Percentiles rank a stretch among this genome's conserved stretches.
Evolutionary conservation across 2,113 vertebrate genomes (phyloP).

Genomic region (Todiramphus saurophagus): DNA sequence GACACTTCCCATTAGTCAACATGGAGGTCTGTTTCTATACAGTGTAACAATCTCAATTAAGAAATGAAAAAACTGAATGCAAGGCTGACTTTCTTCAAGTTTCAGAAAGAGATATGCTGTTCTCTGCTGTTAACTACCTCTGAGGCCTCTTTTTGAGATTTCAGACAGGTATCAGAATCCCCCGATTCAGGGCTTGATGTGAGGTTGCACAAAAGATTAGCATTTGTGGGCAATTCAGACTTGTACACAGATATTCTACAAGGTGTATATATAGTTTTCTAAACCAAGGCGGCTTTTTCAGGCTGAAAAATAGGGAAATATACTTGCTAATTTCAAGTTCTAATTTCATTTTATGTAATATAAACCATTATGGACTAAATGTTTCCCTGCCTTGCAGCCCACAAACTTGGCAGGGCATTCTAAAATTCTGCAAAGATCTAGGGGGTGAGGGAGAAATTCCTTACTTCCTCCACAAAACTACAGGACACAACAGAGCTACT

Average conservation of each 20-base stretch:
- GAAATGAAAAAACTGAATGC: neutral
- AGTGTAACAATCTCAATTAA: neutral
- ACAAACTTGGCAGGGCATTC: neutral
- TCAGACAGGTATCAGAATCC: neutral
- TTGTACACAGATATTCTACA: neutral
- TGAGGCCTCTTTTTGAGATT: neutral
- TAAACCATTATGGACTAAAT: neutral
- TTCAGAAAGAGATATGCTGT: neutral
- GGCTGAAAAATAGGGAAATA: neutral
- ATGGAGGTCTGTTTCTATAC: neutral
- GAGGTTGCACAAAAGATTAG: neutral
- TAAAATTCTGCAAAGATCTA: neutral
- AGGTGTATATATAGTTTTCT: neutral
- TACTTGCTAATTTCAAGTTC: neutral
- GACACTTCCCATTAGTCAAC: neutral
- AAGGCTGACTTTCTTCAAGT: neutral
- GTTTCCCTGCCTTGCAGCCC: neutral
- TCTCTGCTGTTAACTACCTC: neutral
- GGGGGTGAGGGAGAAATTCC: neutral
- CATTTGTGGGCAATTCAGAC: neutral
- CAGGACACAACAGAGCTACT: neutral
- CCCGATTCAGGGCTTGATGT: neutral
- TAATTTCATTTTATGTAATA: neutral
- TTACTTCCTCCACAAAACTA: neutral
- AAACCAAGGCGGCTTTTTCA: neutral